Base-by-base conservation (phyloP, 1,140 invertebrate genomes). In the Laupala kohalensis region DNA sequence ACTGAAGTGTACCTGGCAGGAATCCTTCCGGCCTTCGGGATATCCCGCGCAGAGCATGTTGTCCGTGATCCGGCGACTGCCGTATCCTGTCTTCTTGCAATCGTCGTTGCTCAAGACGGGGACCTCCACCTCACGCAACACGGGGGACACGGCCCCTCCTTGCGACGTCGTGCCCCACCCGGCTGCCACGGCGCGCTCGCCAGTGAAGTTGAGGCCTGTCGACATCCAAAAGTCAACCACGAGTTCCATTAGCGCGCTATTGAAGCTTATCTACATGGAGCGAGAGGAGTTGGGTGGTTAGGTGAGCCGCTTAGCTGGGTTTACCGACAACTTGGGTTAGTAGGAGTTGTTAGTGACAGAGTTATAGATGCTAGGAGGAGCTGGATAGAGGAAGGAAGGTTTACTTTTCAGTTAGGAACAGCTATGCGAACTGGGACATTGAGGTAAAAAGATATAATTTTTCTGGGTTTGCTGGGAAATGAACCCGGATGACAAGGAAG, bases 21-120 rank as follows among this genome's bases (percentile, higher is more conserved):
- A 87, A 77, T 94, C 92, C 13, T 83, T 79, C 71, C 86, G 83
- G 0, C 90, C 91, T 37, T 88, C 84, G 23, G 86, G 81, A 77
- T 85, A 89, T 19, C 90, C 89, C 15, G 91, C 91, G 77, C 91
- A 93, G 74, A 93, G 85, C 89, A 92, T 91, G 73, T 90, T 88
- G 23, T 87, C 85, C 0, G 89, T 91, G 27, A 92, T 83, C 63
- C 84, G 82, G 29, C 81, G 77, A 68, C 81, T 76, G 12, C 83
- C 80, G 74, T 88, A 87, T 25, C 84, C 83, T 5, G 85, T 81
- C 25, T 79, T 76, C 64, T 79, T 78, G 75, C 86, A 88, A 72
- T 87, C 84, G 68, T 88, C 80, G 25, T 79, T 77, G 0, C 84
- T 84, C 74, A 88, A 83, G 19, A 89, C 83, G 3, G 87, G 87